Conservation (phyloP, 2,888 invertebrate species). For the Mimachlamys varia region DNA sequence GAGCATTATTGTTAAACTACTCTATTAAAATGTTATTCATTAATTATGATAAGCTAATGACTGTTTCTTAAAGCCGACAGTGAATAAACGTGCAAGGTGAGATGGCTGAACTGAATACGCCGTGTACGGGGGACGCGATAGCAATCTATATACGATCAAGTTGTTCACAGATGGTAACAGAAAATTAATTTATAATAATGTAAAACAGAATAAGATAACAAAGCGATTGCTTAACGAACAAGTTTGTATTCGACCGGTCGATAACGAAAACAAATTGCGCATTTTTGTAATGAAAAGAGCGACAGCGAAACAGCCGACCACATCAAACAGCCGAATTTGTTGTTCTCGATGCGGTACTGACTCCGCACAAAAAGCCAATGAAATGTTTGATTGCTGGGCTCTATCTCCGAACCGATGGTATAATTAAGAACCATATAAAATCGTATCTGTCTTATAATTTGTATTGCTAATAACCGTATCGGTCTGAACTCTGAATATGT, state of each 20-base stretch:
- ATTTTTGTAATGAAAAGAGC: constrained; percentile 27
- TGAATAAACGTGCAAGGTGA: not conserved
- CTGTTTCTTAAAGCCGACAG: not conserved
- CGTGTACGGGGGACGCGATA: not conserved
- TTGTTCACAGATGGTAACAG: constrained; percentile 21
- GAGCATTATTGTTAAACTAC: not conserved
- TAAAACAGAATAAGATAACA: constrained; percentile 23
- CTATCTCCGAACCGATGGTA: not conserved
- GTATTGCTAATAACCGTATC: not conserved
- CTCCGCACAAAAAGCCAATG: not conserved
- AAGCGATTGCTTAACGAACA: constrained; percentile 28
- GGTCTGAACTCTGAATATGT: not conserved
- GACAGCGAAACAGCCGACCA: not conserved
- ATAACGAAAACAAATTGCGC: constrained; percentile 14
- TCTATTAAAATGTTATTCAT: constrained; percentile 18
- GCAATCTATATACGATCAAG: not conserved
- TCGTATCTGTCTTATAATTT: not conserved
- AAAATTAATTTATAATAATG: constrained; percentile 36
- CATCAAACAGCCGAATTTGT: not conserved
- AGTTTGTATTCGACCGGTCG: not conserved
- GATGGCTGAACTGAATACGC: constrained; percentile 10
- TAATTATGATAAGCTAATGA: constrained; percentile 11
- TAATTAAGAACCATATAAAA: not conserved
- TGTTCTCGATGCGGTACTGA: not conserved
- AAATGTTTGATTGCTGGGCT: not conserved